These are phyloP conservation scores for Dermatophagoides farinae DNA, from an alignment of 1,140 invertebrate species.

Conservation along the genomic window DNA sequence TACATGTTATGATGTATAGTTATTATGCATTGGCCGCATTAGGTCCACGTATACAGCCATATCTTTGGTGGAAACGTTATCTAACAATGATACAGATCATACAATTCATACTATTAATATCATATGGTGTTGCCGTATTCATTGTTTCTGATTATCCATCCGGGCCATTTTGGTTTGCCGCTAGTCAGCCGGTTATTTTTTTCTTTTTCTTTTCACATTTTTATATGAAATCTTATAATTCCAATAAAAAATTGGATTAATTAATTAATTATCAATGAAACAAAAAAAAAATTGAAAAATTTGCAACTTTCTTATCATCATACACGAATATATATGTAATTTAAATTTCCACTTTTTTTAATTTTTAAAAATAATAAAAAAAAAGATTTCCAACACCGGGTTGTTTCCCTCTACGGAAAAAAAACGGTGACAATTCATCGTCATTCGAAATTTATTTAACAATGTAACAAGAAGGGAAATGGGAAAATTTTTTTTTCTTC, in stretches of 20 bases:
- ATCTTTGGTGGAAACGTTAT: conserved; percentile 34
- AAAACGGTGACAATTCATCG: too few relatives aligned
- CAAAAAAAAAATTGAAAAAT: neutral
- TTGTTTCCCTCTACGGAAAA: too few relatives aligned
- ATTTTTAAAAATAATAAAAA: too few relatives aligned
- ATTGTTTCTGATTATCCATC: neutral
- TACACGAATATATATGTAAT: too few relatives aligned
- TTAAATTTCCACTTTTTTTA: too few relatives aligned
- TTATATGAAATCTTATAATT: conserved; percentile 55
- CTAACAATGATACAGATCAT: conserved; percentile 31
- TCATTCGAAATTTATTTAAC: too few relatives aligned
- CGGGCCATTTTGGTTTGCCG: conserved; percentile 7
- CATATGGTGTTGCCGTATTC: neutral
- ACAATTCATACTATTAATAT: conserved; percentile 26
- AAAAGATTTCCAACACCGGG: too few relatives aligned
- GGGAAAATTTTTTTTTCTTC: too few relatives aligned
- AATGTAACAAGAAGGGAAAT: too few relatives aligned
- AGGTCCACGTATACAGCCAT: conserved; percentile 29
- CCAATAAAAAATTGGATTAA: conserved; percentile 16
- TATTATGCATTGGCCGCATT: conserved; percentile 32
- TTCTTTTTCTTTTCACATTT: conserved; percentile 61
- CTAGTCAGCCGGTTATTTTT: conserved; percentile 19
- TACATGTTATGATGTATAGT: conserved; percentile 38
- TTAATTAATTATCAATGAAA: neutral
- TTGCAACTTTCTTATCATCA: too few relatives aligned